Evolutionary conservation across 1,140 invertebrate genomes (phyloP).

Genomic region (Trinorchestia longiramus): DNA sequence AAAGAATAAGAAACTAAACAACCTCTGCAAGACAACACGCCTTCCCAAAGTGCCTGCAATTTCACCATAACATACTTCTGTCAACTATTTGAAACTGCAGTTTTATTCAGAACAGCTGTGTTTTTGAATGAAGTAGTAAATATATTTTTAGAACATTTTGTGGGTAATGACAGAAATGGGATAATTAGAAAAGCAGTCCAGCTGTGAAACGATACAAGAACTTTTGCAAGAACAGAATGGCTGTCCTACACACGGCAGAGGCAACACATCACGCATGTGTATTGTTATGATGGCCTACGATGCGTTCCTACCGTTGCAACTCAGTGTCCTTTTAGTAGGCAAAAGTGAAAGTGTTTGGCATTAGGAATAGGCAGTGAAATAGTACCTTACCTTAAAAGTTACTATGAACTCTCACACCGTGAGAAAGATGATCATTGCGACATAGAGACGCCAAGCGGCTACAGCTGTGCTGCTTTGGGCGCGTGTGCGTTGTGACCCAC

Average conservation of each 20-base stretch:
- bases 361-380: not conserved
- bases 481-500: not conserved
- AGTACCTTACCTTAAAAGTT: not conserved
- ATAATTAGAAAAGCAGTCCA: not conserved
- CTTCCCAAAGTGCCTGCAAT: not conserved
- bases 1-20: not conserved
- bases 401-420: not conserved
- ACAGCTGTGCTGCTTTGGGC: not conserved
- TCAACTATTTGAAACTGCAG: not conserved
- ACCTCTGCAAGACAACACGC: not conserved
- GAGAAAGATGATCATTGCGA: not conserved
- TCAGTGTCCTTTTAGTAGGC: not conserved
- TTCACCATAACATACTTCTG: not conserved
- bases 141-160: not conserved
- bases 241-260: not conserved
- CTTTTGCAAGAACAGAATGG: not conserved
- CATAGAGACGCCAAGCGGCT: not conserved
- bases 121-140: not conserved
- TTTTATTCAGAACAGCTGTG: not conserved
- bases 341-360: not conserved
- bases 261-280: not conserved
- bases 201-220: not conserved
- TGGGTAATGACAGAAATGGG: not conserved
- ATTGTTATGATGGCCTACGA: not conserved
- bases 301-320: not conserved